Conservation (phyloP, 2,797 vertebrate genomes). For the Pterois miles region DNA sequence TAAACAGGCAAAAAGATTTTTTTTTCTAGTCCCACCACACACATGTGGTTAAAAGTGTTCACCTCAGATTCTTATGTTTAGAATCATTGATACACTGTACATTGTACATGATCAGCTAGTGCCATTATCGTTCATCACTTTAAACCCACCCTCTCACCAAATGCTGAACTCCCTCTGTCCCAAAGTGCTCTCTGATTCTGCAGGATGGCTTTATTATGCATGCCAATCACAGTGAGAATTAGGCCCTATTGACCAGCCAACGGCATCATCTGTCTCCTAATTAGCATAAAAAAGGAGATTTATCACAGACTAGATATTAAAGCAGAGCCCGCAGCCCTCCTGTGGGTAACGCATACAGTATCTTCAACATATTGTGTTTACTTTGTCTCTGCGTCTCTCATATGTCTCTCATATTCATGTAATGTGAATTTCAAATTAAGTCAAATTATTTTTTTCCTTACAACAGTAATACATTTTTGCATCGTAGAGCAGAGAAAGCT, state of each 20-base stretch:
- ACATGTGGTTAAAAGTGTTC: constrained; percentile 46
- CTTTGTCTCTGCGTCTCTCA: constrained; percentile 23
- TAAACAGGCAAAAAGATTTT: constrained; percentile 7
- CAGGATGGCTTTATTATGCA: constrained; percentile 71
- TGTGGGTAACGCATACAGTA: constrained; percentile 25
- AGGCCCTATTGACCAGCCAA: constrained; percentile 54
- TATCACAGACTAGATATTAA: constrained; percentile 51
- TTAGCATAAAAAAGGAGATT: constrained; percentile 67
- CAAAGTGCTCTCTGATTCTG: constrained; percentile 62
- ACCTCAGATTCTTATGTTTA: constrained; percentile 41
- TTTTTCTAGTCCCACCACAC: neutral
- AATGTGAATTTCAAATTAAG: constrained; percentile 28
- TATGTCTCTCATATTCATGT: constrained; percentile 29
- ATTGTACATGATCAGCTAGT: constrained; percentile 41
- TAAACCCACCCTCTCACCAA: constrained; percentile 51
- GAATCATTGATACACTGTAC: constrained; percentile 47
- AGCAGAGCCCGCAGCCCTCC: constrained; percentile 41
- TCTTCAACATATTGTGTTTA: constrained; percentile 49
- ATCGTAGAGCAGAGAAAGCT: neutral
- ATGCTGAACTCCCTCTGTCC: constrained; percentile 53
- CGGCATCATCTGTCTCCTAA: constrained; percentile 65
- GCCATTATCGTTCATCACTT: constrained; percentile 49
- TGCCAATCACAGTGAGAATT: constrained; percentile 70
- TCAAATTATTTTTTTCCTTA: neutral
- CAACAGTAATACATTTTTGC: constrained; percentile 1